A percentile compares a stretch with the other conserved stretches of the same genome.
Conservation (phyloP, 2,888 invertebrate species). For the Rotaria magnacalcarata region DNA sequence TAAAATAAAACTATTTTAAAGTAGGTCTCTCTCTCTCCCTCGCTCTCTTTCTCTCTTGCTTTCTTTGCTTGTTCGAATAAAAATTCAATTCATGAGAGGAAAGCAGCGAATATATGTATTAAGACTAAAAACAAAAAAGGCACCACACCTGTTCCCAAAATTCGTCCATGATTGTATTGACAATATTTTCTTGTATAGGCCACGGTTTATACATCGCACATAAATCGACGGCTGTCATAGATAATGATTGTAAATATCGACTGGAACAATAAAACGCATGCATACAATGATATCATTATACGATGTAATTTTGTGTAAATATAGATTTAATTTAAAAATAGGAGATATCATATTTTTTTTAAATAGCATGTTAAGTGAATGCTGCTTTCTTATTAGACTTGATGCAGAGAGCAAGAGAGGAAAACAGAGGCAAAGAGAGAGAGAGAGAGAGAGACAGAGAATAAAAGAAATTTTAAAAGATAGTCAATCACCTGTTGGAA, state of each 20-base stretch:
- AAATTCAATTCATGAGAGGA: not conserved
- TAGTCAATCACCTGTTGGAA: constrained; percentile 49
- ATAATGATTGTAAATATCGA: constrained; percentile 45
- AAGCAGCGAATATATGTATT: not conserved
- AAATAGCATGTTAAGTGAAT: not conserved
- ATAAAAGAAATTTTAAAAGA: not conserved
- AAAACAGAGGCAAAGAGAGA: not conserved
- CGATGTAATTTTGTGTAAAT: too few species aligned
- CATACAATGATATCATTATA: too few species aligned
- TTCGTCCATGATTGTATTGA: constrained; percentile 51
- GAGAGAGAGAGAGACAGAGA: not conserved
- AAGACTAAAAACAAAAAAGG: not conserved
- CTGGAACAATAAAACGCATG: not conserved
- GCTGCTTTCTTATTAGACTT: not conserved
- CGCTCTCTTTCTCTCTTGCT: not conserved
- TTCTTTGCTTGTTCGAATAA: too few species aligned
- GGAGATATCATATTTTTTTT: too few species aligned
- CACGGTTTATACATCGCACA: constrained; percentile 51
- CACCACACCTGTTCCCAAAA: constrained; percentile 49
- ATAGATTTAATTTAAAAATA: too few species aligned
- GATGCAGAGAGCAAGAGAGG: not conserved
- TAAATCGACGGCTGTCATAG: constrained; percentile 53
- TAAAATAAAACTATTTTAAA: not conserved
- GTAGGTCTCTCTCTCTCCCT: not conserved
- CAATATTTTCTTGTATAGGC: constrained; percentile 49